phyloP scores from a whole-genome alignment of 2,888 invertebrate genomes.

The Unio delphinus region DNA sequence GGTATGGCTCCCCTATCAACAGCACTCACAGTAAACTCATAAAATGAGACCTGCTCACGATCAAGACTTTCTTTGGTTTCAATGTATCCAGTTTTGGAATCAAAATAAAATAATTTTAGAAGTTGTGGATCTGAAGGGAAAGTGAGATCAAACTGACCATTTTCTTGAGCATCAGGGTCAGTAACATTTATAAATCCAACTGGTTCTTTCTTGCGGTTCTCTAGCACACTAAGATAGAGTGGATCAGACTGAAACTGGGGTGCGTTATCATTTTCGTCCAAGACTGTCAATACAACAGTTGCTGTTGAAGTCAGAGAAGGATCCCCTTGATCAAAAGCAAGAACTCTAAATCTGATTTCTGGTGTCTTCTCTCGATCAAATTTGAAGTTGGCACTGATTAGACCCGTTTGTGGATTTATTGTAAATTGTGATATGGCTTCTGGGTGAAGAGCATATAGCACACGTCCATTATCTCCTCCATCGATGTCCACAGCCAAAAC shows the following conservation, averaged over 20 bases:
- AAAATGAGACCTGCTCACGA: constrained; percentile 87
- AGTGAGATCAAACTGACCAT: constrained; percentile 78
- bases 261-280: constrained; percentile 95
- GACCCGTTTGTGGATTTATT: constrained; percentile 86
- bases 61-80: constrained; percentile 87
- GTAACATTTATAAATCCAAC: constrained; percentile 91
- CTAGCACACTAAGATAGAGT: constrained; percentile 90
- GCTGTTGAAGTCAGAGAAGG: constrained; percentile 83
- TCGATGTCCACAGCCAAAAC: constrained; percentile 81
- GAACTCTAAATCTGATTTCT: constrained; percentile 91
- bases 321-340: constrained; percentile 82
- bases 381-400: constrained; percentile 86
- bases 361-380: constrained; percentile 89
- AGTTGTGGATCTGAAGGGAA: constrained; percentile 70
- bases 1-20: constrained; percentile 80
- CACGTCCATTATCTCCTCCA: constrained; percentile 50
- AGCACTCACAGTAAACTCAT: constrained; percentile 89
- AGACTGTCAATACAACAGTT: constrained; percentile 82
- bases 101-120: constrained; percentile 73
- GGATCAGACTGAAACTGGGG: constrained; percentile 93
- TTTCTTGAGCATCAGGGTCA: constrained; percentile 91
- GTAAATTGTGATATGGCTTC: constrained; percentile 86
- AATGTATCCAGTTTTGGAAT: constrained; percentile 86
- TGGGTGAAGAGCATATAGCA: constrained; percentile 74
- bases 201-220: constrained; percentile 89